Conservation (phyloP, 2,113 vertebrate species). For the Gracilinanus agilis region DNA sequence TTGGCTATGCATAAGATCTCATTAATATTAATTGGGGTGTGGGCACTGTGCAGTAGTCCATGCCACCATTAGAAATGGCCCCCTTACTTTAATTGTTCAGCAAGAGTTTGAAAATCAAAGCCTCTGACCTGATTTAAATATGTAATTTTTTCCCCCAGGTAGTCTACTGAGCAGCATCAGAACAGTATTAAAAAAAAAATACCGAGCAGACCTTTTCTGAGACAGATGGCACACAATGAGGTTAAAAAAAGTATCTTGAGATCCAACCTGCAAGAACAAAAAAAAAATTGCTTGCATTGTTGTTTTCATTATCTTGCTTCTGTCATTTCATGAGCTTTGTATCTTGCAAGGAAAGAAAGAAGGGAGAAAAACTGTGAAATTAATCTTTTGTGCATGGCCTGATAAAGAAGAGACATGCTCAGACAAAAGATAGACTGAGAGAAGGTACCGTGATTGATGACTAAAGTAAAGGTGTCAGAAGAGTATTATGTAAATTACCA, state of each 20-base stretch:
- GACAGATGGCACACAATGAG: constrained; percentile 94
- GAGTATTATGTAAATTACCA: constrained; percentile 99
- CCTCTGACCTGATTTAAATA: constrained; percentile 84
- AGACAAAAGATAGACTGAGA: constrained; percentile 99
- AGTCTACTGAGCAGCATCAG: constrained; percentile 84
- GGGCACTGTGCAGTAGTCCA: constrained; percentile 85
- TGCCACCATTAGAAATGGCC: constrained; percentile 84
- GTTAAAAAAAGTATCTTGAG: constrained; percentile 92
- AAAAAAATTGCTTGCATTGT: constrained; percentile 97
- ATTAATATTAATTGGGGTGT: constrained; percentile 88
- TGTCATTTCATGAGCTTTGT: constrained; percentile 99
- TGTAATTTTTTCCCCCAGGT: constrained; percentile 82
- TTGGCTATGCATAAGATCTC: constrained; percentile 85
- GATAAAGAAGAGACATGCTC: constrained; percentile 99
- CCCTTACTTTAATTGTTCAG: constrained; percentile 81
- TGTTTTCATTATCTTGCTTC: constrained; percentile 99
- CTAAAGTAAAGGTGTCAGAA: constrained; percentile 99
- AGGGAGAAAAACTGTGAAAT: constrained; percentile 98
- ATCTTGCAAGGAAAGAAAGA: constrained; percentile 97
- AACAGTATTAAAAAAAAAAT: constrained; percentile 89
- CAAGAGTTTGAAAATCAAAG: constrained; percentile 75
- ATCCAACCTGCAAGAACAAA: constrained; percentile 96
- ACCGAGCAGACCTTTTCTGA: constrained; percentile 88
- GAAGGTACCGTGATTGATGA: constrained; percentile 99
- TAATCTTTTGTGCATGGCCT: constrained; percentile 99